phyloP scores from a whole-genome alignment of 2,797 vertebrate genomes.

The Mormyrops boulengeri region DNA sequence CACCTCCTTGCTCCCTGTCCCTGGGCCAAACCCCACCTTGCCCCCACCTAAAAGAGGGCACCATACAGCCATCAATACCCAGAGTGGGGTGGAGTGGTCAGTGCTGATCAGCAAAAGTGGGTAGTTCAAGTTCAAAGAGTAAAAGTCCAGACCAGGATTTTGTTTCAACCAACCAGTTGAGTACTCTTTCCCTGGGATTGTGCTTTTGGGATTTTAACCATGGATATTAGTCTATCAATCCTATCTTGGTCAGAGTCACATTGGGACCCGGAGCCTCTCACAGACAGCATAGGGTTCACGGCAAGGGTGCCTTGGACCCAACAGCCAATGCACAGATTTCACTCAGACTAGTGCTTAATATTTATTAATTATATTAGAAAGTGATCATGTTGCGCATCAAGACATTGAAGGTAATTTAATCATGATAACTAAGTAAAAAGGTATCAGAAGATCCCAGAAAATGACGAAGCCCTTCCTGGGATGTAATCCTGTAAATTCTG shows the following conservation, averaged over 20 bases:
- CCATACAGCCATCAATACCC: background rate
- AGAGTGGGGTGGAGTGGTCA: background rate
- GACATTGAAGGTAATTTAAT: background rate
- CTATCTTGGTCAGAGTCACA: background rate
- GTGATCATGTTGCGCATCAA: background rate
- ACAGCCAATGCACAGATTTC: background rate
- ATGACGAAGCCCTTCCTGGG: background rate
- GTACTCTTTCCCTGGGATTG: background rate
- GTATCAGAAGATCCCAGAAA: background rate
- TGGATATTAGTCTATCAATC: background rate
- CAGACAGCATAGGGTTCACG: background rate
- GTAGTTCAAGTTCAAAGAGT: background rate
- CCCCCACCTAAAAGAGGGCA: slow-evolving; percentile 39
- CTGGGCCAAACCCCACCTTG: slow-evolving; percentile 36
- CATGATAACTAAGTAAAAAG: background rate
- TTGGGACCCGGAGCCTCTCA: background rate
- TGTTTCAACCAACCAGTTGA: background rate
- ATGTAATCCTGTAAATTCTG: background rate
- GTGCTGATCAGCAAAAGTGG: background rate
- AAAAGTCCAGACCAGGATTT: background rate
- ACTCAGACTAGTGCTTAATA: background rate
- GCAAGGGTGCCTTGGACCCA: background rate
- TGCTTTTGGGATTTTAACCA: background rate
- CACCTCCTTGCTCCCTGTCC: slow-evolving; percentile 59
- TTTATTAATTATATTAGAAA: background rate